Base-by-base conservation (phyloP, 2,888 invertebrate species). In the Graphium colonna region DNA sequence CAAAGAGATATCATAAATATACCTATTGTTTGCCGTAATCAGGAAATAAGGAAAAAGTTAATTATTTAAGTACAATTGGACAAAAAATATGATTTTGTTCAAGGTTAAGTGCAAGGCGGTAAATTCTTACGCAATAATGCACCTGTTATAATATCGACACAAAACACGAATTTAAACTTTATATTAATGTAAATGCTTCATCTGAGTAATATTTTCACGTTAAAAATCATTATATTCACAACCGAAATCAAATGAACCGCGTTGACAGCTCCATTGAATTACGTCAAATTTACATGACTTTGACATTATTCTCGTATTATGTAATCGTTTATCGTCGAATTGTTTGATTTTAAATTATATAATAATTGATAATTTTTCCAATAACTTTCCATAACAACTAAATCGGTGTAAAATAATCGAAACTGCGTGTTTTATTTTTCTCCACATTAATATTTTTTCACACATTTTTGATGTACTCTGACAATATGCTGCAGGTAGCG, bases 171-270 rank as follows among this genome's bases (percentile, higher is more conserved):
- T 31, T 15, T 12, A 46, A 10, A 40, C 10, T 17, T 10, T 45
- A 31, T 9, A 1, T 1, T n/a, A 16, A 40, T 13, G 28, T 12
- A 21, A 21, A 28, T 21, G 38, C 41, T 9, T n/a, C 26, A 33
- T 48, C 17, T 38, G 13, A 48, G 5, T 28, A 39, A 31, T 28
- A 13, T 43, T 28, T 39, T 39, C 17, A 43, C 0, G 9, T 3
- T 3, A 39, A 26, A 42, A 44, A 48, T 48, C 42, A 9, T 43
- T 48, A 44, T 13, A 9, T 31, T 31, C 21, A 28, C 9, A 38
- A 16, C 4, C 26, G 16, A 53, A 53, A 53, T 53, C 44, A 53
- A 53, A 53, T 44, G 43, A 53, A 53, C 53, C 53, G 53, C 53
- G 48, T 53, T 53, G 53, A 53, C 53, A 53, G 33, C n/a, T 33